These are phyloP conservation scores for Dolichotis patagonum DNA, from an alignment of 2,113 vertebrate species.

Conservation along the genomic window DNA sequence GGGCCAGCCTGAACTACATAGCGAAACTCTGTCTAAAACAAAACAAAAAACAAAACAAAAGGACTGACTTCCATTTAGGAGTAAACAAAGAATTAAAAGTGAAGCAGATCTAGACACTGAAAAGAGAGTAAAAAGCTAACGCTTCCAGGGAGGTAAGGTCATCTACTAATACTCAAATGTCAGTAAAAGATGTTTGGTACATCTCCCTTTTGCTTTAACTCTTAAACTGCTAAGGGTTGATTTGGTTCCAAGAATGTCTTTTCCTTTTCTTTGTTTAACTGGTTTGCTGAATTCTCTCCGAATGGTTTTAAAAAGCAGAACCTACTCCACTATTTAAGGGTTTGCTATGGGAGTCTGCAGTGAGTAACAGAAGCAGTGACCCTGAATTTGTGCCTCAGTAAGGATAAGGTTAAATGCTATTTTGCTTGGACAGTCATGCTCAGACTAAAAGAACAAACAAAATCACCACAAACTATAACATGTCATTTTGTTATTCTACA, in stretches of 20 bases:
- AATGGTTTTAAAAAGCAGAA: slow-evolving; percentile 35
- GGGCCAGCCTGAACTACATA: neutral
- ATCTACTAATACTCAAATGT: neutral
- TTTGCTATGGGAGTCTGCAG: neutral
- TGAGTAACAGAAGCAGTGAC: neutral
- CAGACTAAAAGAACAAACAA: slow-evolving; percentile 41
- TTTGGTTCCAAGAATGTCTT: neutral
- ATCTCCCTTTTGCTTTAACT: neutral
- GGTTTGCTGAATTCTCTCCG: slow-evolving; percentile 29
- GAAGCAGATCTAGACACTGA: neutral
- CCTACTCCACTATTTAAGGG: neutral
- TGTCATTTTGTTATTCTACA: neutral
- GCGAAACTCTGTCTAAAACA: neutral
- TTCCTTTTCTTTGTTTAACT: neutral
- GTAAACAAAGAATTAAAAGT: neutral
- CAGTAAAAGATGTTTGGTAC: neutral
- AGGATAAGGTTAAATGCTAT: slow-evolving; percentile 1
- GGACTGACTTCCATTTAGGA: neutral
- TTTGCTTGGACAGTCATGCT: neutral
- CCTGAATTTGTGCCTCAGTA: neutral
- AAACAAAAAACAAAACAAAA: neutral
- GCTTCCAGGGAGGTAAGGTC: neutral
- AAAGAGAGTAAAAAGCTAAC: neutral
- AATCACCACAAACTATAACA: neutral
- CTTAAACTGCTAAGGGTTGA: neutral